Base-by-base conservation (phyloP, 2,888 invertebrate species). In the Deilephila porcellus region DNA sequence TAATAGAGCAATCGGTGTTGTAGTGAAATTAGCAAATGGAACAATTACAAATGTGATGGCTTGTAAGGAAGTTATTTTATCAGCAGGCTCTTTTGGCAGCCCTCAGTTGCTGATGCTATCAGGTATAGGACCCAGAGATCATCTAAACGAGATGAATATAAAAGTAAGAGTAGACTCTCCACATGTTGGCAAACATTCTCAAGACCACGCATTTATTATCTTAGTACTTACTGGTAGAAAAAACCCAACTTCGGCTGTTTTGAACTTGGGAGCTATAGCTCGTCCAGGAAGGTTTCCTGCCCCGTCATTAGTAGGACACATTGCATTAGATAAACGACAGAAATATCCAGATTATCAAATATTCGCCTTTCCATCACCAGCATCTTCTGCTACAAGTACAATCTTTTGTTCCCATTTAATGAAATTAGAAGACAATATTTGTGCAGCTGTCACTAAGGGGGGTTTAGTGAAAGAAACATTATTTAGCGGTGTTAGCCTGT, bases 61-160 rank as follows among this genome's bases (percentile, higher is more conserved):
- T 29, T 78, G 17, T 0, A 87, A 81, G 74, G 89, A 89, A 79
- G 80, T 89, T 0, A 85, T 90, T 63, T 52, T 90, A 14, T 88
- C 88, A 17, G 88, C 86, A 20, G 90, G 90, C 8, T 78, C 86
- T 19, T 77, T 88, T 0, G 86, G 85, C 52, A 86, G 83, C 64
- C 88, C 90, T n/a, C 84, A 89, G 76, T 70, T 91, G 17, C 71
- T 91, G 17, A 88, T 90, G 88, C 63, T 87, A 5, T 90, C 89
- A 0, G 89, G 90, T 4, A 80, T 91, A 14, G 90, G 90, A 4
- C 89, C 86, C 8, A 81, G 76, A 20, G 71, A 82, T 0, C 83
- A 89, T 78, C 79, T 90, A 8, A 45, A 76, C 3, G 79, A 83
- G 53, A 76, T 82, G n/a, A 78, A 80, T 14, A 88, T 90, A 14